Evolutionary conservation across 2,888 invertebrate species (phyloP).

Genomic region (Meiosimyza decipiens): DNA sequence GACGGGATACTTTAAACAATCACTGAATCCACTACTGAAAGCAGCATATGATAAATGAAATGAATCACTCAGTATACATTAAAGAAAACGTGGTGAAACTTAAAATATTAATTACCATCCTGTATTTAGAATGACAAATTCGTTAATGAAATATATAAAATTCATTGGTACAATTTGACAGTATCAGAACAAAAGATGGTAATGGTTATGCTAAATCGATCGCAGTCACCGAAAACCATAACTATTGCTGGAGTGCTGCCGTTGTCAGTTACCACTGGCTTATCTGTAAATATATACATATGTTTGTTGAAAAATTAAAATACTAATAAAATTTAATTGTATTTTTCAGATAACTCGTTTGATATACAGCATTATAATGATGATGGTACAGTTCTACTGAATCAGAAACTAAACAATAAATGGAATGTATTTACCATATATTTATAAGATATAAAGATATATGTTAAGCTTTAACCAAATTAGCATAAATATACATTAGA

Average conservation of each 20-base stretch:
- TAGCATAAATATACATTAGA: too few species aligned
- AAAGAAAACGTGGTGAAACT: too few species aligned
- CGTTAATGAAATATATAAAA: conserved; percentile 43
- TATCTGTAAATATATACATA: conserved; percentile 36
- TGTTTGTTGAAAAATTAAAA: neutral
- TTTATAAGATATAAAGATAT: too few species aligned
- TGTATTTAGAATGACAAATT: conserved; percentile 44
- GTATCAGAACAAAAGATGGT: conserved; percentile 43
- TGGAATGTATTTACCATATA: too few species aligned
- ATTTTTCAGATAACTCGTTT: conserved; percentile 34
- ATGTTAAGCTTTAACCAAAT: too few species aligned
- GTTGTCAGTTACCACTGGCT: conserved; percentile 44
- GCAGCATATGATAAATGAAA: too few species aligned
- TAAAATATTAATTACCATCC: neutral
- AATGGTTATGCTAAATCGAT: conserved; percentile 42
- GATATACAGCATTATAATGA: conserved; percentile 40
- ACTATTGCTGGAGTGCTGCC: conserved; percentile 45
- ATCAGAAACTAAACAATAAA: neutral
- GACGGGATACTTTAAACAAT: too few species aligned
- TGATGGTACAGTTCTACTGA: conserved; percentile 38
- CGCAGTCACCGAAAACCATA: conserved; percentile 42
- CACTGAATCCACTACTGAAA: too few species aligned
- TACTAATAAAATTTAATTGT: neutral
- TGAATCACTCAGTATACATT: too few species aligned
- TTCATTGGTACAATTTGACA: conserved; percentile 45